A percentile compares a stretch with the other conserved stretches of the same genome.
Evolutionary conservation across 2,113 vertebrate genomes (phyloP).

Genomic region (Etheostoma spectabile): DNA sequence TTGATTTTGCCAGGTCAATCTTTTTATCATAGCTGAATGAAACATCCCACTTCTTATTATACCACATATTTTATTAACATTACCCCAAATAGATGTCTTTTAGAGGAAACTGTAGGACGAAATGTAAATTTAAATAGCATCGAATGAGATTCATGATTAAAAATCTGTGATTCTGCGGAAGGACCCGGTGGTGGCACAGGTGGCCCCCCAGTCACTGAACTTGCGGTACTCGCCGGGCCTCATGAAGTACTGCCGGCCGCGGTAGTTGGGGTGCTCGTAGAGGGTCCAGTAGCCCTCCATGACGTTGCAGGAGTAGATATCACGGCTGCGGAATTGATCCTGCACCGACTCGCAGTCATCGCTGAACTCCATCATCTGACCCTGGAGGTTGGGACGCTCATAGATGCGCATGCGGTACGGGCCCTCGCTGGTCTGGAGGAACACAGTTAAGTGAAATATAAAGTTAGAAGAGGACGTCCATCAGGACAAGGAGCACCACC

Average conservation of each 20-base stretch:
- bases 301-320: constrained; percentile 77
- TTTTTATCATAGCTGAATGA: background rate
- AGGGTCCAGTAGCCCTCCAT: constrained; percentile 81
- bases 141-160: constrained; percentile 44
- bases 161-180: constrained; percentile 76
- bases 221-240: constrained; percentile 76
- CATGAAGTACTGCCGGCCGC: constrained; percentile 80
- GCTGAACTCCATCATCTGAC: constrained; percentile 80
- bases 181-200: constrained; percentile 75
- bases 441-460: background rate
- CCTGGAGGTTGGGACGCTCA: constrained; percentile 77
- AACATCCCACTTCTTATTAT: background rate
- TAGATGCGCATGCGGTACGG: constrained; percentile 78
- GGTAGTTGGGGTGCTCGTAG: constrained; percentile 75
- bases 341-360: constrained; percentile 81
- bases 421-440: constrained; percentile 71
- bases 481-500: background rate
- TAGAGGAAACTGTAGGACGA: background rate
- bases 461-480: background rate
- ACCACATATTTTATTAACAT: constrained; percentile 11
- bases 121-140: background rate
- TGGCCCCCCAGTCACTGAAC: constrained; percentile 78
- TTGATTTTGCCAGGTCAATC: constrained; percentile 2
- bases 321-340: constrained; percentile 72
- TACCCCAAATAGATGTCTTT: constrained; percentile 17